These are phyloP conservation scores for Sebastiscus albofasciatus DNA, from an alignment of 2,797 vertebrate species.

Conservation along the genomic window DNA sequence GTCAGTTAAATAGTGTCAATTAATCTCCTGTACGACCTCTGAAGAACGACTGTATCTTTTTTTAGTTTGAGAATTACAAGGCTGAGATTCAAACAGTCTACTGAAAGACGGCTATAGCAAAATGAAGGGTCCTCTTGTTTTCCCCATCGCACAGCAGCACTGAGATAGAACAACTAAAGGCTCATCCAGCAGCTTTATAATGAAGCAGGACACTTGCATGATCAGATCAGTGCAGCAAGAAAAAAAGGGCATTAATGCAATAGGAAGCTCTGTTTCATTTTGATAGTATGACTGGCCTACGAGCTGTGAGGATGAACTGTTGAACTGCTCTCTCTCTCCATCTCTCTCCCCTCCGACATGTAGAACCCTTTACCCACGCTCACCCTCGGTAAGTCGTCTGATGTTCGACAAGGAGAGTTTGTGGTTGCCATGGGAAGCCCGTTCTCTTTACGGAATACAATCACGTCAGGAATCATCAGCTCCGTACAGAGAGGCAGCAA, in stretches of 20 bases:
- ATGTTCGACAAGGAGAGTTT: conserved; percentile 95
- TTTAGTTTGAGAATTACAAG: background rate
- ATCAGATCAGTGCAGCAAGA: background rate
- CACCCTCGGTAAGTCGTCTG: conserved; percentile 86
- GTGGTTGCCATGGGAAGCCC: conserved; percentile 99
- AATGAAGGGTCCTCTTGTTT: background rate
- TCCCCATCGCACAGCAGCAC: background rate
- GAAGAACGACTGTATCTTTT: background rate
- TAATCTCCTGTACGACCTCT: background rate
- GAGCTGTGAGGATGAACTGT: background rate
- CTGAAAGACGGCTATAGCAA: background rate
- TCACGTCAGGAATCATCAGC: conserved; percentile 97
- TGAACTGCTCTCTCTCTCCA: background rate
- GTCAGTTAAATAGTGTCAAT: background rate
- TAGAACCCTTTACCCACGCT: conserved; percentile 92
- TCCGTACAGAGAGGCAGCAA: conserved; percentile 91
- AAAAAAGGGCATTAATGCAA: background rate
- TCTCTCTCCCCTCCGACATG: background rate
- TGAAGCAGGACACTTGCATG: background rate
- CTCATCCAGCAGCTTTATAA: background rate
- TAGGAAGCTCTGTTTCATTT: background rate
- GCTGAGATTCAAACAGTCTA: background rate
- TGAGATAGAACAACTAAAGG: background rate
- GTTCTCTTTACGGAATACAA: conserved; percentile 93
- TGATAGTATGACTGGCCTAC: background rate